Evolutionary conservation across 2,113 vertebrate species (phyloP), one percentile per base, ranked within the genome.

Genomic region (Hydrochoerus hydrochaeris): DNA sequence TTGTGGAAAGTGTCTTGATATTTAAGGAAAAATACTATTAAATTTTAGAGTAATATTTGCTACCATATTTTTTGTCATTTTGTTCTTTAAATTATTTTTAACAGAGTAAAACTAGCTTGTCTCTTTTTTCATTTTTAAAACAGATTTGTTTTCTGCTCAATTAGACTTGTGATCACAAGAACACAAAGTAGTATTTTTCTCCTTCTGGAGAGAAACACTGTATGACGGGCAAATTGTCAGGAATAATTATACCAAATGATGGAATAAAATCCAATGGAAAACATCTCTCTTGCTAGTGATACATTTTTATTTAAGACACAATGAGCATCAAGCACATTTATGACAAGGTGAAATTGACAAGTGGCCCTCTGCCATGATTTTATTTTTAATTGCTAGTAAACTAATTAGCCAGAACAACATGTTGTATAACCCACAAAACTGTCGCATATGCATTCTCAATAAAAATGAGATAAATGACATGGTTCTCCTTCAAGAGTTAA

Each of bases 211-310:
- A 98, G 97, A 98, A 95, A 98, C 97, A 97, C 91, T 90, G 91
- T 97, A 96, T 98, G 98, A 98, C 98, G 98, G 98, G 98, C 98
- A 99, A 99, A 98, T 98, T 98, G 98, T 99, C 98, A 98, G 98
- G 97, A 99, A 98, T 98, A 99, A 99, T 98, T 99, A 98, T 87
- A 97, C 97, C 97, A 98, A 99, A 98, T 98, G 98, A 98, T 97
- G 94, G 90, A 85, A 96, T 97, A 94, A 98, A 97, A 97, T 92
- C 3, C 20, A 86, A 96, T 60, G 17, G 95, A 86, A 97, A 95
- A 97, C 77, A 95, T 98, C 96, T 97, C 95, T 98, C 93, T 98
- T 97, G 95, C 85, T 95, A 98, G 97, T 97, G 98, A 98, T 98
- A 97, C 32, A 3, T 98, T 97, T 97, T 98, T 97, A 98, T 98